Base-by-base conservation (phyloP, 2,113 vertebrate species). In the Notiomystis cincta region DNA sequence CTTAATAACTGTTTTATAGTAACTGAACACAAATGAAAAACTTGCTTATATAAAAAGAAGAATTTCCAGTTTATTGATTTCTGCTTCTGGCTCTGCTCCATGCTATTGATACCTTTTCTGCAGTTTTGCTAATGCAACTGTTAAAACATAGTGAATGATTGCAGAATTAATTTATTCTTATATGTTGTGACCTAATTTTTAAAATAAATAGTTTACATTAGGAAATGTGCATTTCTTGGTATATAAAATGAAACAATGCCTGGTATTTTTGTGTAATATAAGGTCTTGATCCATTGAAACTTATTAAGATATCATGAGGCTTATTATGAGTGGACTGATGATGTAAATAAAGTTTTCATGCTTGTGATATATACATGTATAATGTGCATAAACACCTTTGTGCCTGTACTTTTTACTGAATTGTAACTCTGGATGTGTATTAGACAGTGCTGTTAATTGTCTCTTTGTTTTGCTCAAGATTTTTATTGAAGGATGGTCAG, bases 401-500 rank as follows among this genome's bases (percentile, higher is more conserved):
- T 92, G 64, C 33, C 11, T 93, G 72, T 95, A 53, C 82, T 93
- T 85, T 81, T 85, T 87, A 56, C 40, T 96, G 77, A 79, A 54
- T 79, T 95, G 44, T 94, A 58, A 94, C 75, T 89, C 45, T 56
- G 65, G n/a, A 84, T 95, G 83, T 94, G 19, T 92, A 0, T 71
- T 89, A 82, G 84, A 56, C 87, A 87, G 88, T 91, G 72, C 85
- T 98, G 86, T 82, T 96, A 79, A 92, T 98, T 97, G 87, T 97
- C 95, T 95, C 13, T 96, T 60, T 97, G 95, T 97, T 97, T 96
- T 95, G 79, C 81, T 66, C 62, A 97, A 99, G 99, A 98, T 99
- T 99, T 97, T 98, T 99, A 70, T 97, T 99, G 95, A 99, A 99
- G 97, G 99, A 99, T 96, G 99, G 99, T 78, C 99, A 99, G 94